Evolutionary conservation across 2,888 invertebrate species (phyloP).

Genomic region (Prosapia bicincta): DNA sequence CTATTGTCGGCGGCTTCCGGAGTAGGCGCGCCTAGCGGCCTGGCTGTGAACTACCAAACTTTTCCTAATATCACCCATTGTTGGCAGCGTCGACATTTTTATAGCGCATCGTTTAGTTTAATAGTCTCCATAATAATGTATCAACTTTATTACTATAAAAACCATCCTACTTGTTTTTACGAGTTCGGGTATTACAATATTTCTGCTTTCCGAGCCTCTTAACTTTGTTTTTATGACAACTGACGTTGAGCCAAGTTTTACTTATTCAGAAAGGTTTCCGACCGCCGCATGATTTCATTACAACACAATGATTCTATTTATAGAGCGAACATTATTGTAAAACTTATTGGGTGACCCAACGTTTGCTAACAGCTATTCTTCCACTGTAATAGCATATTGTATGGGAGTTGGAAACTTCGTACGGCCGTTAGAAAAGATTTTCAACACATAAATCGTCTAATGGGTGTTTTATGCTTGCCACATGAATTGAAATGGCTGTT

Average conservation of each 20-base stretch:
- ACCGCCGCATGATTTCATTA: background rate
- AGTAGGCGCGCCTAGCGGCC: conserved; percentile 18
- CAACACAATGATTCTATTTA: background rate
- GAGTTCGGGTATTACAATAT: background rate
- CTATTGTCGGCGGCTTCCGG: conserved; percentile 20
- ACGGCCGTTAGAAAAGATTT: no score
- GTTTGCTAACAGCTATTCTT: no score
- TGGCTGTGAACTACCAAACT: background rate
- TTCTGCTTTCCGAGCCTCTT: background rate
- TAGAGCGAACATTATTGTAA: background rate
- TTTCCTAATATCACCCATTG: conserved; percentile 23
- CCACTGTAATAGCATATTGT: no score
- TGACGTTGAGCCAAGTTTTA: background rate
- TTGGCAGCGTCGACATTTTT: conserved; percentile 22
- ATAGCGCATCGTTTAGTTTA: conserved; percentile 16
- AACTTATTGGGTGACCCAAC: no score
- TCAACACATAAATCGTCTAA: no score
- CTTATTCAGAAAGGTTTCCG: background rate
- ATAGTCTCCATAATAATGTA: conserved; percentile 23
- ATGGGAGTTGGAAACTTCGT: no score
- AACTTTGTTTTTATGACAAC: background rate
- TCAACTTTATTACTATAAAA: conserved; percentile 19
- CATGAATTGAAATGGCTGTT: no score
- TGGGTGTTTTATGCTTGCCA: no score
- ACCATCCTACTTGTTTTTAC: background rate